Evolutionary conservation across 2,797 vertebrate species (phyloP).

Genomic region (Psittacula derbiana): DNA sequence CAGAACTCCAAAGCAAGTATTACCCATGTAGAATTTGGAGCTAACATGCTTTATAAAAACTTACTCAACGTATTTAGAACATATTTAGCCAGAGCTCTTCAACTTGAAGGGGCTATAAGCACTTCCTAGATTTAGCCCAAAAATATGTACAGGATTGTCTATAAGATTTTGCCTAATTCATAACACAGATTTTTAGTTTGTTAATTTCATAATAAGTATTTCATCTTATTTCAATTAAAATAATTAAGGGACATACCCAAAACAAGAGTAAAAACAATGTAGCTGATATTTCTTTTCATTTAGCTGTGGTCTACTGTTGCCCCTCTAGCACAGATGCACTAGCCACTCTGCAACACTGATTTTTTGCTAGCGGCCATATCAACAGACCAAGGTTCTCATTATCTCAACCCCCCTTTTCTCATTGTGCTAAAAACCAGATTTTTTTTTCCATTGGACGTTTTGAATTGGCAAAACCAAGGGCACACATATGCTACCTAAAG

Average conservation of each 20-base stretch:
- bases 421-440: slow-evolving; percentile 33
- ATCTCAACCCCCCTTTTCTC: slow-evolving; percentile 74
- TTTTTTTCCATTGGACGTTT: not conserved
- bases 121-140: not conserved
- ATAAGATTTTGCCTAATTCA: not conserved
- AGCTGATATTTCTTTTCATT: not conserved
- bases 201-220: not conserved
- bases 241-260: not conserved
- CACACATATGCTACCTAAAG: not conserved
- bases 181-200: not conserved
- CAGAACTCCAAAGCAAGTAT: slow-evolving; percentile 26
- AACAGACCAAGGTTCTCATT: slow-evolving; percentile 76
- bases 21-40: not conserved
- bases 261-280: not conserved
- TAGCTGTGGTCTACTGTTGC: slow-evolving; percentile 77
- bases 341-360: slow-evolving; percentile 72
- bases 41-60: not conserved
- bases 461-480: not conserved
- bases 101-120: not conserved
- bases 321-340: slow-evolving; percentile 75
- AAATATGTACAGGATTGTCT: not conserved
- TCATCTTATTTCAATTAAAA: not conserved
- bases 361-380: slow-evolving; percentile 78
- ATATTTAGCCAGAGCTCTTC: not conserved
- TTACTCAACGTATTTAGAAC: not conserved